Base-by-base conservation (phyloP, 2,888 invertebrate species). In the Drosophila ezoana region DNA sequence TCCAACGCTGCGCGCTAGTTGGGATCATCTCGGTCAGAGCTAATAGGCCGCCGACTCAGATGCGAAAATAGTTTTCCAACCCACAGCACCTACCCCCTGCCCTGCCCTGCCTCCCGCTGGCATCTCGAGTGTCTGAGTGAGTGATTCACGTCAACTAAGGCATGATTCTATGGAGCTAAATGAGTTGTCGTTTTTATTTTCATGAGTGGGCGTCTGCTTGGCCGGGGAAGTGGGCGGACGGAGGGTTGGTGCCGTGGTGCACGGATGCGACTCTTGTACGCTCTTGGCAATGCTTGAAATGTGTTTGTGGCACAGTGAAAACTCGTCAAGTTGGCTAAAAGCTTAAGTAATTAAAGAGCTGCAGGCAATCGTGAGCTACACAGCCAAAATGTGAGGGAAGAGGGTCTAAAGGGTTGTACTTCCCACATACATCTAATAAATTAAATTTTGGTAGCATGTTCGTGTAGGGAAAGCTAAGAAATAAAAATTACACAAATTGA, bases 131-230 rank as follows among this genome's bases (percentile, higher is more conserved):
- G 67, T 38, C 77, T 83, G 73, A 86, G 81, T 85, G 85, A 85
- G 85, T 88, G 86, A 85, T 85, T 85, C 88, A 88, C 77, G 88
- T 85, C 85, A 86, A 83, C 81, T 75, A 76, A 79, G 77, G 85
- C 85, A 87, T 85, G 79, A 81, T 79, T 84, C 85, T 84, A 68
- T 77, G 82, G 56, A 87, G 71, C 87, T 87, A 87, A 84, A 84
- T 87, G 79, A 84, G 83, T 83, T 83, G 87, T 85, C 77, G 82
- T 72, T 81, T 66, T 84, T 79, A 52, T 71, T 80, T 70, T 71
- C 51, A 32, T 59, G 61, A 69, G 79, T 58, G 84, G 84, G 73
- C 56, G 80, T 41, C 54, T 41, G 28, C 2, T 28, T 28, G 28
- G 8, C 11, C n/a, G 5, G 28, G 41, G 18, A 28, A 28, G 28